Percentiles rank a stretch among this genome's conserved stretches.
Conservation (phyloP, 2,113 vertebrate species). For the Phyllostomus hastatus region DNA sequence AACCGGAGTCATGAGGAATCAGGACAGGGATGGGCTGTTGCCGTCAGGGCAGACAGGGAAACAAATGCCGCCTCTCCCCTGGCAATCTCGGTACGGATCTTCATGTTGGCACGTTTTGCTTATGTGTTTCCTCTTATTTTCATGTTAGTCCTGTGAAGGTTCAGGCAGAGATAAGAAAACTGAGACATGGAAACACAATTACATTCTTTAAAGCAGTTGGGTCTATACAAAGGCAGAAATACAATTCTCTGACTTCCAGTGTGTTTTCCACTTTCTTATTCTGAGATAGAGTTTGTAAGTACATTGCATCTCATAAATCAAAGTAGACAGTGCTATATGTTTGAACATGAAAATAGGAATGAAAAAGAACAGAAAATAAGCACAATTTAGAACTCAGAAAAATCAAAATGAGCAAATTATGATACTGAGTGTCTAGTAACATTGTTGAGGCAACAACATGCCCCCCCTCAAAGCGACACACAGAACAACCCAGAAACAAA, state of each 20-base stretch:
- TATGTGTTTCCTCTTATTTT: not conserved
- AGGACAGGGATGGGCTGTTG: not conserved
- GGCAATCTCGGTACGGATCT: not conserved
- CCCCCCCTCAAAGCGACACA: rapidly evolving
- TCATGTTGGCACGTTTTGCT: not conserved
- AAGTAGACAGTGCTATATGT: not conserved
- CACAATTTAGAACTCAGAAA: not conserved
- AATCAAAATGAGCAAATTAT: not conserved
- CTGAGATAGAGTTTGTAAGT: not conserved
- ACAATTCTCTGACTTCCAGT: not conserved
- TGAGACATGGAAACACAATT: not conserved
- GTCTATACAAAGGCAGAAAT: not conserved
- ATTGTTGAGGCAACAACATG: not conserved
- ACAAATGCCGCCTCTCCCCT: not conserved
- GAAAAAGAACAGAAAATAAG: not conserved
- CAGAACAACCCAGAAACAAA: not conserved
- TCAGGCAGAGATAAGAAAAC: not conserved
- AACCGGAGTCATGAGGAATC: not conserved
- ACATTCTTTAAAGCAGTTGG: not conserved
- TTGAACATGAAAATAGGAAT: not conserved
- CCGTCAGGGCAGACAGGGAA: not conserved
- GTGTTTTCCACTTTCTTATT: not conserved
- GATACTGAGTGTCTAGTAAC: not conserved
- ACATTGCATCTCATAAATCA: not conserved
- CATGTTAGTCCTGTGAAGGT: not conserved